Evolutionary conservation across 2,113 vertebrate genomes (phyloP), one percentile per base, ranked within the genome.

Genomic region (Alethe castanea): DNA sequence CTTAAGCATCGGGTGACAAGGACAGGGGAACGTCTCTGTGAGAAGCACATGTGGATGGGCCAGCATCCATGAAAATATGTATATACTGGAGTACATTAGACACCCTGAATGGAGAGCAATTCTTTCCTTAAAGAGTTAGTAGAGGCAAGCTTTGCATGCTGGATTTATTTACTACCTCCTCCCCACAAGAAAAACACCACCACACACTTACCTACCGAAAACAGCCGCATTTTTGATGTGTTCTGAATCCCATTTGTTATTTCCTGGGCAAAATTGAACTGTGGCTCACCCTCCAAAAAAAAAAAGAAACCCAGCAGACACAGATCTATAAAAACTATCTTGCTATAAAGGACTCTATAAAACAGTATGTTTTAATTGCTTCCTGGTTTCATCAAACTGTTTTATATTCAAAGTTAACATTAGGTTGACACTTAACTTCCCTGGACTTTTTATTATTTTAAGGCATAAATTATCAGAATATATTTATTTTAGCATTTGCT

Each of bases 331-430:
- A 95, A 93, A 96, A 90, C 84, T 69, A 92, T 94, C 76, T 62
- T 95, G 93, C 95, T 80, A 92, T 96, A 94, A 95, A 95, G 94
- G 92, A 91, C 80, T 93, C 95, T 82, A 94, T 96, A 94, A 97
- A 97, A 97, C 94, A 96, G 92, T 96, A 93, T 91, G 96, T 86
- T 96, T 94, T 97, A 96, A 97, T 97, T 97, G 92, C 90, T 93
- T 97, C 81, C 91, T 96, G 84, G 81, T 93, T 96, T 95, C 84
- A 95, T 76, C 95, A 95, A 97, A 95, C 95, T 93, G 94, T 95
- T 97, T 97, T 90, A 95, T 92, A 92, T 85, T 88, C 90, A 86
- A 95, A 94, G 87, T 95, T 93, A 96, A 85, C 90, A 80, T 95
- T 90, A 96, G 36, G 95, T 83, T 95, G 87, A 95, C 45, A 85